Conservation (phyloP, 2,888 invertebrate genomes). For the Tenthredo amoena region DNA sequence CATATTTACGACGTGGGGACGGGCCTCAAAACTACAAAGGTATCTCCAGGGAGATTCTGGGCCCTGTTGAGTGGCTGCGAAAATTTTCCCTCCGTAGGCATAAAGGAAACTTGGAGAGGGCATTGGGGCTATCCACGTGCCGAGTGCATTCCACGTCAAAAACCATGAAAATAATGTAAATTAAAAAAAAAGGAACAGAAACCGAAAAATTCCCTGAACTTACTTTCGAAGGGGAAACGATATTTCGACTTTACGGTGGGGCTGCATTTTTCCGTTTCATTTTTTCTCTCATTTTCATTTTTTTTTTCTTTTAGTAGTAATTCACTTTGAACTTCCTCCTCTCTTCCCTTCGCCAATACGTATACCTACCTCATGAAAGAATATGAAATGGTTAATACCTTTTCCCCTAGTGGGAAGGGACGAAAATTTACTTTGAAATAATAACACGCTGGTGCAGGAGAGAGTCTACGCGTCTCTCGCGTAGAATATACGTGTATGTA, state of each 20-base stretch:
- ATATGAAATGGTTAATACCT: slow-evolving; percentile 48
- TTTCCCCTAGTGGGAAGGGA: slow-evolving; percentile 10
- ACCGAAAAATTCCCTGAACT: neutral
- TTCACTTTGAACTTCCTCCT: slow-evolving; percentile 42
- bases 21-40: slow-evolving; percentile 43
- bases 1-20: slow-evolving; percentile 29
- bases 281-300: neutral
- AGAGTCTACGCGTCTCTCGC: slow-evolving; percentile 11
- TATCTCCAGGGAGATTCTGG: slow-evolving; percentile 19
- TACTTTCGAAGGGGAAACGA: slow-evolving; percentile 11
- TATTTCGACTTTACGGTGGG: neutral
- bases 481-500: neutral
- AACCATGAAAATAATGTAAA: neutral
- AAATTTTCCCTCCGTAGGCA: slow-evolving; percentile 10
- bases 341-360: neutral
- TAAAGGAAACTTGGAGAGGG: neutral
- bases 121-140: neutral
- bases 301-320: slow-evolving; percentile 9
- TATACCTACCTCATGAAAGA: slow-evolving; percentile 30
- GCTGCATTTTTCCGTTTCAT: slow-evolving; percentile 21
- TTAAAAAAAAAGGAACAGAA: neutral
- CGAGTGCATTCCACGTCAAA: slow-evolving; percentile 28
- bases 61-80: neutral
- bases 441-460: slow-evolving; percentile 47
- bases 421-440: slow-evolving; percentile 53